phyloP scores from a whole-genome alignment of 2,888 invertebrate species.

The Limnephilus marmoratus region DNA sequence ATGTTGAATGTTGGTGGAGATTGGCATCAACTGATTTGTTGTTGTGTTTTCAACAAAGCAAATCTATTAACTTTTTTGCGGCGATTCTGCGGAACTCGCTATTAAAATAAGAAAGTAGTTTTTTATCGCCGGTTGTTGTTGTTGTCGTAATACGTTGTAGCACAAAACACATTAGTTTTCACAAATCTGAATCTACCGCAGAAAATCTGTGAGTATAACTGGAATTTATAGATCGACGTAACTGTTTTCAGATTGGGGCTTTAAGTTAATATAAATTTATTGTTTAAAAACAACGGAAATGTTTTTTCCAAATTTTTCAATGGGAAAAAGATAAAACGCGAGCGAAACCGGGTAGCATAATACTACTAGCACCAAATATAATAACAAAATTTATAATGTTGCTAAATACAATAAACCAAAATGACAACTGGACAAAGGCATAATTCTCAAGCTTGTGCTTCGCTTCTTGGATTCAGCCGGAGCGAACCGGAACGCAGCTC shows the following conservation, averaged over 20 bases:
- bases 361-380: no score
- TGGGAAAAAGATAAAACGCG: not conserved
- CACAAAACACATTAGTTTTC: not conserved
- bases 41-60: slow-evolving; percentile 7
- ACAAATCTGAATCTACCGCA: not conserved
- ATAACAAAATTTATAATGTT: not conserved
- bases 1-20: not conserved
- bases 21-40: slow-evolving; percentile 27
- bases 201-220: not conserved
- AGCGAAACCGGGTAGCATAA: not conserved
- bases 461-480: not conserved
- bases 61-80: slow-evolving; percentile 2
- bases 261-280: not conserved
- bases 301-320: no score
- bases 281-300: no score
- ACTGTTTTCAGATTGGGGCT: not conserved
- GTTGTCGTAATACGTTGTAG: not conserved
- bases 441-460: not conserved
- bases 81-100: not conserved
- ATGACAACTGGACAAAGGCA: not conserved
- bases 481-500: not conserved
- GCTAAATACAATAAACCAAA: not conserved
- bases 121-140: not conserved
- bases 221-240: not conserved
- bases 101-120: not conserved